A percentile compares a stretch with the other conserved stretches of the same genome.
These are phyloP conservation scores for Meriones psammophilus DNA, from an alignment of 2,797 vertebrate genomes.

Conservation along the genomic window DNA sequence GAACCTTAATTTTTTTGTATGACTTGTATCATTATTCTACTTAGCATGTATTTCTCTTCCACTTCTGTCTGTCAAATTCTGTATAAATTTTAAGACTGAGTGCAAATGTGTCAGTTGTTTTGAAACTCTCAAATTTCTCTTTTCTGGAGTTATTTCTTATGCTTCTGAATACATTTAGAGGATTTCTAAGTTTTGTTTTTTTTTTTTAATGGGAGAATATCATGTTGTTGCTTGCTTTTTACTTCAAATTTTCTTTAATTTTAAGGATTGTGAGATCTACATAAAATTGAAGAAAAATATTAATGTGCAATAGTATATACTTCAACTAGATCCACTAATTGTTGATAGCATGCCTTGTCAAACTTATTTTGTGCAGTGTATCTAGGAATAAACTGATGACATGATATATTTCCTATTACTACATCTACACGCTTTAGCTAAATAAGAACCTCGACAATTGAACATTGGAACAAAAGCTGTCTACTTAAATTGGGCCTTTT, in stretches of 20 bases:
- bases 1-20: neutral
- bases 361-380: neutral
- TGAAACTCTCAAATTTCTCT: slow-evolving; percentile 7
- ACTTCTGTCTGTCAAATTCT: slow-evolving; percentile 12
- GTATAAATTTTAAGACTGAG: neutral
- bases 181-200: neutral
- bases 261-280: neutral
- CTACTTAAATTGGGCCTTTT: neutral
- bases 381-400: neutral
- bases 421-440: accelerated
- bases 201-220: neutral
- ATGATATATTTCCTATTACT: neutral
- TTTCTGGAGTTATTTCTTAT: neutral
- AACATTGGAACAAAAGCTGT: neutral
- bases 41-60: neutral
- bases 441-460: neutral
- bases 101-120: neutral
- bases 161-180: neutral
- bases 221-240: neutral
- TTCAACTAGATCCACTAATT: neutral
- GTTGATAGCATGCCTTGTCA: neutral
- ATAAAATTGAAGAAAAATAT: neutral
- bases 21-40: neutral
- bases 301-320: neutral
- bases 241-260: neutral